Conservation (phyloP, 2,888 invertebrate species). For the Enchytraeus crypticus region DNA sequence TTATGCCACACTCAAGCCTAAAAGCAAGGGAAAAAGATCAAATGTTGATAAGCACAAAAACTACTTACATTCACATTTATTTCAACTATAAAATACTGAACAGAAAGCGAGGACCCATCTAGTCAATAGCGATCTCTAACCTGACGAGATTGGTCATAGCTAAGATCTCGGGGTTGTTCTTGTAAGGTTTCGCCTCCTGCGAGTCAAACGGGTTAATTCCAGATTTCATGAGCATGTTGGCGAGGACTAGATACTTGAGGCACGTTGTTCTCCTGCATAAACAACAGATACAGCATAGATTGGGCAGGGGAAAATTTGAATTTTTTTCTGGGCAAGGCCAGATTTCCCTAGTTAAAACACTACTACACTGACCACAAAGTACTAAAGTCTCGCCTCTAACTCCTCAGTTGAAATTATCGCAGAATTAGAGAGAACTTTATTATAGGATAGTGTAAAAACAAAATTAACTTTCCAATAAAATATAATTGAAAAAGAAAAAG, state of each 20-base stretch:
- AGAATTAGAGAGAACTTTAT: too few species aligned
- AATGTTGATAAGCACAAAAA: background rate
- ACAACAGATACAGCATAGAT: too few species aligned
- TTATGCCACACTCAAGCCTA: too few species aligned
- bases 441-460: too few species aligned
- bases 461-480: too few species aligned
- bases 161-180: slow-evolving; percentile 96
- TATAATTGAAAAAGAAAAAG: too few species aligned
- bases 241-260: slow-evolving; percentile 91
- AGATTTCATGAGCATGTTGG: slow-evolving; percentile 99
- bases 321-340: too few species aligned
- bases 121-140: slow-evolving; percentile 33
- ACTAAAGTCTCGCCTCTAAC: too few species aligned
- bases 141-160: slow-evolving; percentile 95
- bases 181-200: slow-evolving; percentile 98
- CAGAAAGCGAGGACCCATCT: background rate
- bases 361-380: too few species aligned
- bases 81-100: background rate
- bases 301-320: too few species aligned
- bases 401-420: too few species aligned
- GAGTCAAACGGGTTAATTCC: slow-evolving; percentile 99
- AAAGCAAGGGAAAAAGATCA: background rate
- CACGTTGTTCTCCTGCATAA: slow-evolving; percentile 83
- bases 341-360: too few species aligned
- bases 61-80: background rate